Base-by-base conservation (phyloP, 2,888 invertebrate species). In the Eilema sororculum region DNA sequence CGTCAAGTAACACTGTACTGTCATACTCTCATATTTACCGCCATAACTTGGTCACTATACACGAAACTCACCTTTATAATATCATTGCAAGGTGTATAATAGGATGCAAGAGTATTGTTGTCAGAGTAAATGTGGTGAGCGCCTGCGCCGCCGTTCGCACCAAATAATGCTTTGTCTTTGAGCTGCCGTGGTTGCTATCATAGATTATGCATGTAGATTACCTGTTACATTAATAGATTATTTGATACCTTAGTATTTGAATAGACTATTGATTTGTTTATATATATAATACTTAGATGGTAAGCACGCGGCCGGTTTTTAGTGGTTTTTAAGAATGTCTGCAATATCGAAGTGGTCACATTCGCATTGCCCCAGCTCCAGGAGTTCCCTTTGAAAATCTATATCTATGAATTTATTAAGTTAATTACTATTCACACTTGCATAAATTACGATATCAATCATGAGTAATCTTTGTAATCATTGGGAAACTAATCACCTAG, bases 131-230 rank as follows among this genome's bases (percentile, higher is more conserved):
- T 82, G 87, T 78, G 57, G 62, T 72, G 80, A 74, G 84, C 87
- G 89, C 82, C 84, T 79, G 86, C 81, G 83, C 87, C 84, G 88
- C 86, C 77, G 83, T 81, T 86, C 84, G 83, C 84, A 86, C 87
- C 89, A 90, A 91, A 90, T 86, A 88, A 75, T 80, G 77, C 81
- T 78, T 80, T 80, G 86, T 84, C 92, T 93, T 92, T 92, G 90
- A 90, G 91, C 91, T 91, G 91, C 91, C 92, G 91, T 86, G 84
- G 83, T 84, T 83, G 78, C 66, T 71, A 77, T 73, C 89, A 88
- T 76, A 90, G 90, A 90, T 76, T 84, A 89, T 75, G 59, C 77
- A 82, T 78, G 63, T 76, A 81, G 77, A 80, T 82, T 81, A 76
- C 65, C 64, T 62, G 46, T 69, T 24, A 24, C 8, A 30, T n/a